Evolutionary conservation across 2,113 vertebrate species (phyloP).

Genomic region (Empidonax alnorum): DNA sequence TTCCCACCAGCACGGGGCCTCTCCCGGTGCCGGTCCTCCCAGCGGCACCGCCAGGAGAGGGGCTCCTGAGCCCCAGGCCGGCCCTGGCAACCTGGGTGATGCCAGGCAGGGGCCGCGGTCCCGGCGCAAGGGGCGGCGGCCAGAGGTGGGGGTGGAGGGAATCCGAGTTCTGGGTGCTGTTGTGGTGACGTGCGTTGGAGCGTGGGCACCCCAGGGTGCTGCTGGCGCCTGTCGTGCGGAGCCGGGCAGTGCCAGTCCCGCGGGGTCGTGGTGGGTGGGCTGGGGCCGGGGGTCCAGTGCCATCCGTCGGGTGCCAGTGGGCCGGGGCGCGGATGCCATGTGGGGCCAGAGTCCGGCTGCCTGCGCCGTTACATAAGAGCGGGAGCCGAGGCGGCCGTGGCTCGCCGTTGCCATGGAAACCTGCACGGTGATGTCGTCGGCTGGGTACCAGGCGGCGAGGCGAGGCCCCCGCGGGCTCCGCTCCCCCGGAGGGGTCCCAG

Average conservation of each 20-base stretch:
- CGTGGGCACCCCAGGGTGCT: neutral
- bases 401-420: constrained; percentile 77
- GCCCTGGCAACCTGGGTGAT: neutral
- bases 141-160: neutral
- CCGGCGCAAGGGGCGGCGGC: neutral
- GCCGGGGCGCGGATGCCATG: neutral
- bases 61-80: neutral
- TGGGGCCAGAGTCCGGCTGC: constrained; percentile 27
- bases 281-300: neutral
- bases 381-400: constrained; percentile 70
- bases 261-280: accelerated
- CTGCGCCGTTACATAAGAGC: constrained; percentile 75
- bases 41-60: neutral
- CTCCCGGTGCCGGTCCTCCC: neutral
- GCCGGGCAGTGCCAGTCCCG: neutral
- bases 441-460: constrained; percentile 23
- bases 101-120: neutral
- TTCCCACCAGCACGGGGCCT: neutral
- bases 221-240: accelerated
- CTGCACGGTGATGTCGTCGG: constrained; percentile 46
- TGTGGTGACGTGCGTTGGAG: neutral
- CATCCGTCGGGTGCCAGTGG: accelerated
- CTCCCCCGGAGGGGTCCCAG: neutral
- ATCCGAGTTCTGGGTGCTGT: neutral
- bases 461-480: constrained; percentile 11